These are phyloP conservation scores for Clunio marinus DNA, from an alignment of 2,888 invertebrate genomes.

Conservation along the genomic window DNA sequence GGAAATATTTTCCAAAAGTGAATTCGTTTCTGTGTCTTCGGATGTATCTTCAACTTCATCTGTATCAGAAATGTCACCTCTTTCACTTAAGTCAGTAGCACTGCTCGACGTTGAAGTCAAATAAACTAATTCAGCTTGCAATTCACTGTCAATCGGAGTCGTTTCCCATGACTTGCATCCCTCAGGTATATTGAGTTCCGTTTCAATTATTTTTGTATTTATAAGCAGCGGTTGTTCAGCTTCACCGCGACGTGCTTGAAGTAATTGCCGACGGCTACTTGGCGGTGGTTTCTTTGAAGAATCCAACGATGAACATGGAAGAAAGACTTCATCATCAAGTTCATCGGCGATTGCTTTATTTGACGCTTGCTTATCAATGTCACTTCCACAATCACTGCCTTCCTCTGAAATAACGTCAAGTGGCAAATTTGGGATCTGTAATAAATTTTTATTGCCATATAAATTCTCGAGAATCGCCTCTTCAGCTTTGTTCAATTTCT, in stretches of 20 bases:
- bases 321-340: constrained; percentile 44
- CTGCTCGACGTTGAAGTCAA: constrained; percentile 64
- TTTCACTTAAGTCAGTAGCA: constrained; percentile 58
- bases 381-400: constrained; percentile 60
- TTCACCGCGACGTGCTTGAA: constrained; percentile 39
- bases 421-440: constrained; percentile 41
- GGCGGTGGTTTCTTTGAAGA: constrained; percentile 44
- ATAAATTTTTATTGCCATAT: constrained; percentile 41
- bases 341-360: constrained; percentile 49
- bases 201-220: constrained; percentile 59
- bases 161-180: constrained; percentile 57
- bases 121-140: constrained; percentile 65
- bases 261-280: constrained; percentile 29
- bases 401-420: constrained; percentile 77
- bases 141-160: constrained; percentile 48
- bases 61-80: constrained; percentile 53
- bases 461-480: constrained; percentile 32
- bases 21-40: constrained; percentile 38
- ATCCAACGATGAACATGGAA: constrained; percentile 7
- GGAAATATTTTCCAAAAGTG: constrained; percentile 32
- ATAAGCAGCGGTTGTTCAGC: constrained; percentile 51
- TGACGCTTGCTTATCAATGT: constrained; percentile 50
- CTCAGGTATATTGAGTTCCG: constrained; percentile 54
- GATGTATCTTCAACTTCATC: constrained; percentile 51
- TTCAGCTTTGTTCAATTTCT: constrained; percentile 35